A percentile compares a stretch with the other conserved stretches of the same genome.
Evolutionary conservation across 2,888 invertebrate species (phyloP).

Genomic region (Deilephila elpenor): DNA sequence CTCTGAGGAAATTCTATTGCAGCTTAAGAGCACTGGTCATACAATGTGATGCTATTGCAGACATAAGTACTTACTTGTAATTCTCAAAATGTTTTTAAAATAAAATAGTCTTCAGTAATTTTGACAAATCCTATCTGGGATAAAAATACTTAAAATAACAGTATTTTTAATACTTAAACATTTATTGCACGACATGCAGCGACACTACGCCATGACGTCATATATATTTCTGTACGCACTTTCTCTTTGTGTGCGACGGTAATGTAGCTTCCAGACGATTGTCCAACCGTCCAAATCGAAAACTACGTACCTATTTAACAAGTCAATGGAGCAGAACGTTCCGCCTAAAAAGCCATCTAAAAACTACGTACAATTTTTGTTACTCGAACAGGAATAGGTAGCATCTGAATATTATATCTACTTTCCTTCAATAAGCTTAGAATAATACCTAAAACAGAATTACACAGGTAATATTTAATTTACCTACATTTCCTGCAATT

Average conservation of each 20-base stretch:
- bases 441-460: no score
- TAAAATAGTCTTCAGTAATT: no score
- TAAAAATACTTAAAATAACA: no score
- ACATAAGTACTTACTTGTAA: no score
- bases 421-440: neutral
- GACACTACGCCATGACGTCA: slow-evolving; percentile 1
- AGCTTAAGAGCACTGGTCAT: no score
- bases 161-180: no score
- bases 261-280: slow-evolving; percentile 10
- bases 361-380: neutral
- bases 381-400: neutral
- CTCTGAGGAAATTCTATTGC: no score
- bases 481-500: no score
- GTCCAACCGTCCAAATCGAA: slow-evolving; percentile 5
- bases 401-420: neutral
- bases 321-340: neutral
- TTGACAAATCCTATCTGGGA: no score
- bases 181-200: neutral
- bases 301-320: neutral
- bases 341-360: slow-evolving; percentile 5
- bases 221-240: slow-evolving; percentile 34
- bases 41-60: no score
- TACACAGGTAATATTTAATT: no score
- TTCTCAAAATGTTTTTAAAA: no score
- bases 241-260: slow-evolving; percentile 29